Evolutionary conservation across 2,113 vertebrate genomes (phyloP), one percentile per base, ranked within the genome.

Genomic region (Vidua macroura): DNA sequence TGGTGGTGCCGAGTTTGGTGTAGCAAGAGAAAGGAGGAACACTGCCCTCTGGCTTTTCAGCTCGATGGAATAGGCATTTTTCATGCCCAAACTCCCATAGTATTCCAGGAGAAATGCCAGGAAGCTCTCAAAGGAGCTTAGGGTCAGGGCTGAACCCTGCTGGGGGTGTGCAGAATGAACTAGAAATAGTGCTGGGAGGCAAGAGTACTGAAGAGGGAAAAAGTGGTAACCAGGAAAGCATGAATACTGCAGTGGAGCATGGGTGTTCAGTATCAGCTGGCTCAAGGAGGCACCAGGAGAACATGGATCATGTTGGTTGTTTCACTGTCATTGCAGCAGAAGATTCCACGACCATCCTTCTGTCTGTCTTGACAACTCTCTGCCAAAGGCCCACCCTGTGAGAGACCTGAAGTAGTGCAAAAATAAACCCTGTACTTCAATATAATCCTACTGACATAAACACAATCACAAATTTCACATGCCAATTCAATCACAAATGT

Each of bases 1-100:
- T n/a, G 41, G 64, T 68, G 20, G 44, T 93, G 49, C 22, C 0
- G 5, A 85, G 23, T 56, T 74, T 60, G 80, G 53, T 82, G 73
- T 35, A 66, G 80, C 68, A 83, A 92, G 37, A 70, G 35, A 49
- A 83, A 94, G 69, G 60, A 44, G 85, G 73, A 94, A 89, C 90
- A 92, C 48, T 92, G 94, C 80, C 73, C 94, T 91, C 89, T 93
- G 73, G 77, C 89, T 95, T 96, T 92, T 79, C 74, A 76, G 16
- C 66, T 87, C 37, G 33, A 69, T 76, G 93, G 46, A 87, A 56
- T n/a, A 72, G 53, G 52, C 44, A n/a, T 68, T 94, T 83, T 72
- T 84, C 56, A 86, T 0, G 4, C 64, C 37, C 22, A 74, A 46
- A 31, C 24, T 74, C 43, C 21, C 0, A 7, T 14, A 55, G 39